Conservation (phyloP, 2,888 invertebrate genomes). For the Phrixothrix hirtus region DNA sequence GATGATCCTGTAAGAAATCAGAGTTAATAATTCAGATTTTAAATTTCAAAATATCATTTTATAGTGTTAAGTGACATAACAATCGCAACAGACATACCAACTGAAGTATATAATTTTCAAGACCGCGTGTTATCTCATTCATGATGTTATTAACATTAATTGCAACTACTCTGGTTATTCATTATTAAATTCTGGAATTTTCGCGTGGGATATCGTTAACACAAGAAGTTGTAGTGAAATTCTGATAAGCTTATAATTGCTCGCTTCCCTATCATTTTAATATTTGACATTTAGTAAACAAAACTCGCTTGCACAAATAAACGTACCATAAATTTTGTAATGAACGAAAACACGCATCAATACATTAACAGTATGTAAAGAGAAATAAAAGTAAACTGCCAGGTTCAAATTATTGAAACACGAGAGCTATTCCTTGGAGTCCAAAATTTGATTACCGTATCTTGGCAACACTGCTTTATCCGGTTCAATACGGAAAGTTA, state of each 20-base stretch:
- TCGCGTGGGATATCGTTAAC: background rate
- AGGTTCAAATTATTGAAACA: conserved; percentile 32
- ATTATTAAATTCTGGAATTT: background rate
- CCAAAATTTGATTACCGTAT: conserved; percentile 44
- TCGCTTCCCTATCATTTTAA: too few species aligned
- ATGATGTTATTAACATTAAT: background rate
- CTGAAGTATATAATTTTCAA: too few species aligned
- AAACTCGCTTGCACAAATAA: too few species aligned
- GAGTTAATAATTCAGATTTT: conserved; percentile 20
- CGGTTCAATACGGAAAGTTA: conserved; percentile 39
- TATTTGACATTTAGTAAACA: too few species aligned
- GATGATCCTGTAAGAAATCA: conserved; percentile 66
- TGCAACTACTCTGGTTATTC: background rate
- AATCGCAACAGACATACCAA: background rate
- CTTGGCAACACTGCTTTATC: conserved; percentile 39
- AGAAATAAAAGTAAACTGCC: conserved; percentile 26
- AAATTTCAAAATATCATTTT: too few species aligned
- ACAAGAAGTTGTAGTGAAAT: background rate
- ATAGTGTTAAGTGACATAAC: too few species aligned
- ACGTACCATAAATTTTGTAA: too few species aligned
- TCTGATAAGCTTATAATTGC: too few species aligned
- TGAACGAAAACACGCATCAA: too few species aligned
- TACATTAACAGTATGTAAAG: background rate
- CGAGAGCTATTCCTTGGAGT: conserved; percentile 34
- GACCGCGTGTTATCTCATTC: background rate